phyloP scores from a whole-genome alignment of 2,113 vertebrate species.

The Hypanus sabinus region DNA sequence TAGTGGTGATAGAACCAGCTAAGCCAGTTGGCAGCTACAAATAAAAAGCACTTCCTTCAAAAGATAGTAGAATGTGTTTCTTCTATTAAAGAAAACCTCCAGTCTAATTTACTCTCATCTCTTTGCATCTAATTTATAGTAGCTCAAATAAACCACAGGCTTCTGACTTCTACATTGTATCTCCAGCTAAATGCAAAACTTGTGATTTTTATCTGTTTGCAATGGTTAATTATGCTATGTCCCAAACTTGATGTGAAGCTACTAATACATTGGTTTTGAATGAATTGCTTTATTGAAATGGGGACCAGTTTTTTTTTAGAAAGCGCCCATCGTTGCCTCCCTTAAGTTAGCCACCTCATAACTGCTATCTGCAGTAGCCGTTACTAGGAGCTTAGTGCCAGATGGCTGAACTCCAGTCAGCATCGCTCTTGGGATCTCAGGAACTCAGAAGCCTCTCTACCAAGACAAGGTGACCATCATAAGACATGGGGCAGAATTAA shows the following conservation, averaged over 20 bases:
- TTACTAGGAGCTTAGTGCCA: no score
- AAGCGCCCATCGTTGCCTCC: background rate
- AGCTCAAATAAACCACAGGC: constrained; percentile 27
- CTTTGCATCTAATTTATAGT: constrained; percentile 1
- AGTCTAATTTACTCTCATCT: background rate
- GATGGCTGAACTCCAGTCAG: no score
- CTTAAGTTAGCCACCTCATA: background rate
- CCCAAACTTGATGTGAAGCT: background rate
- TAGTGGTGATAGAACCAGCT: background rate
- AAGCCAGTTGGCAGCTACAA: background rate
- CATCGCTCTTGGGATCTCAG: no score
- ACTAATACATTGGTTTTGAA: background rate
- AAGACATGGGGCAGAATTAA: no score
- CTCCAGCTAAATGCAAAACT: background rate
- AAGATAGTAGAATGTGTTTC: background rate
- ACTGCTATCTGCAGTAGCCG: background rate
- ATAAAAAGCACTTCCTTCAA: constrained; percentile 20
- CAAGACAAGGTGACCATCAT: no score
- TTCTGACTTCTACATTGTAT: background rate
- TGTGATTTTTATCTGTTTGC: constrained; percentile 1
- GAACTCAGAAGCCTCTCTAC: no score
- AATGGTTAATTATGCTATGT: no score
- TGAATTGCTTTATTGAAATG: background rate
- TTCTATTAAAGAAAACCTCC: background rate
- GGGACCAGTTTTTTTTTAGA: background rate